These are phyloP conservation scores for Gracilinanus agilis DNA, from an alignment of 2,113 vertebrate genomes.

Conservation along the genomic window DNA sequence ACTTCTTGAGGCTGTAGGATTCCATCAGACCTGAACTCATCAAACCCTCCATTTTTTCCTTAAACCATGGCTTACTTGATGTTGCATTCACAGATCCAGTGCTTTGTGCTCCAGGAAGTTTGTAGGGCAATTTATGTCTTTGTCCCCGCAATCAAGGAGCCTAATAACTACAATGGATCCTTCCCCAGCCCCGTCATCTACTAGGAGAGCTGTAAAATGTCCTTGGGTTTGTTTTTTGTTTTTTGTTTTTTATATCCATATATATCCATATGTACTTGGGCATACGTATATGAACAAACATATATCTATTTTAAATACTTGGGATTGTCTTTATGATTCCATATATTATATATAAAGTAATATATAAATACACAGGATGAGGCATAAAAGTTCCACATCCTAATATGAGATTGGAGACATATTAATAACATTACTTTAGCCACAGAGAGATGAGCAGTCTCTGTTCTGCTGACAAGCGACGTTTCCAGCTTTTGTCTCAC, in stretches of 20 bases:
- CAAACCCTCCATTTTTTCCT: neutral
- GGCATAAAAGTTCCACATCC: slow-evolving; percentile 2
- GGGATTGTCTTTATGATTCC: slow-evolving; percentile 33
- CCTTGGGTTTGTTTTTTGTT: too few relatives aligned
- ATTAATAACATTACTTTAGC: slow-evolving; percentile 39
- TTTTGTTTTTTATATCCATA: neutral
- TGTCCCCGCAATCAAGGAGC: neutral
- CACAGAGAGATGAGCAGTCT: neutral
- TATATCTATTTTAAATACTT: neutral
- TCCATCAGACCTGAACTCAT: neutral
- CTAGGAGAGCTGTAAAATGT: neutral
- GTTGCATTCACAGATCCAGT: neutral
- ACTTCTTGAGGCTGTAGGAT: neutral
- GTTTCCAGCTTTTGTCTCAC: slow-evolving; percentile 23
- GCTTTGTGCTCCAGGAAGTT: neutral
- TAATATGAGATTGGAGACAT: slow-evolving; percentile 21
- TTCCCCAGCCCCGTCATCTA: neutral
- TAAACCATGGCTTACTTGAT: neutral
- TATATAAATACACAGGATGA: slow-evolving; percentile 6
- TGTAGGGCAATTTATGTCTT: neutral
- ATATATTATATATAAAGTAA: slow-evolving; percentile 36
- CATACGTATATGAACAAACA: neutral
- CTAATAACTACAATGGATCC: neutral
- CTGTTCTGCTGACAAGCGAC: neutral
- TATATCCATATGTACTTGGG: neutral